These are phyloP conservation scores for Stenchaetothrips biformis DNA, from an alignment of 2,888 invertebrate genomes.

Conservation along the genomic window DNA sequence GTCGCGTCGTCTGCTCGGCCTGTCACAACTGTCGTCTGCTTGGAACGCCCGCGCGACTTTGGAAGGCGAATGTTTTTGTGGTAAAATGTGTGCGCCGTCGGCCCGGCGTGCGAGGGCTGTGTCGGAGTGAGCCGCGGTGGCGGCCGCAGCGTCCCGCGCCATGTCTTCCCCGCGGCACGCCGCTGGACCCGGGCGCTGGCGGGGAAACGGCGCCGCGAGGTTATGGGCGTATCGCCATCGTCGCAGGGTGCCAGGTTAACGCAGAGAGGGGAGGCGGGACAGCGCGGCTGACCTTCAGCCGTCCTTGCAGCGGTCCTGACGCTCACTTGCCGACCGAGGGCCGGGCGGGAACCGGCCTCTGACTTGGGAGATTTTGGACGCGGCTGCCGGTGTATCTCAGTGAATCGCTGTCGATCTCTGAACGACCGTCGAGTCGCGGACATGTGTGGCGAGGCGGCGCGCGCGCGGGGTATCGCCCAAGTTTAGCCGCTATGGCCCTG, in stretches of 20 bases:
- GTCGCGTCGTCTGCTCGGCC: conserved; percentile 5
- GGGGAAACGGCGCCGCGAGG: background rate
- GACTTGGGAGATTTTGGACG: background rate
- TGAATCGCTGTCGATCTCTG: too few relatives aligned
- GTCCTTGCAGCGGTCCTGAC: conserved; percentile 3
- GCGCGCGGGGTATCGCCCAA: background rate
- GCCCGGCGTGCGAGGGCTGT: too few relatives aligned
- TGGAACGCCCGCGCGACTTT: background rate
- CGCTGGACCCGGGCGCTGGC: background rate
- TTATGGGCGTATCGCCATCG: conserved; percentile 9
- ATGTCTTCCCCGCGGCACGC: background rate
- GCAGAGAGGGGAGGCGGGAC: background rate
- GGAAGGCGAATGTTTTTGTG: too few relatives aligned
- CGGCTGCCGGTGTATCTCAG: background rate
- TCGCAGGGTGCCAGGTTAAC: background rate
- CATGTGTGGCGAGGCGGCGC: too few relatives aligned
- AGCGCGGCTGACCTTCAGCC: background rate
- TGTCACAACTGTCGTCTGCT: background rate
- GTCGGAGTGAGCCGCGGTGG: too few relatives aligned
- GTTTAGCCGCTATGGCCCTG: background rate
- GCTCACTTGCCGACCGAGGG: background rate
- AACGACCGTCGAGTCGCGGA: too few relatives aligned
- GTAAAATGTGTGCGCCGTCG: too few relatives aligned
- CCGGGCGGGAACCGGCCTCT: background rate
- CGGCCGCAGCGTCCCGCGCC: too few relatives aligned